A percentile compares a stretch with the other conserved stretches of the same genome.
Conservation (phyloP, 1,140 invertebrate genomes). For the Apis mellifera region DNA sequence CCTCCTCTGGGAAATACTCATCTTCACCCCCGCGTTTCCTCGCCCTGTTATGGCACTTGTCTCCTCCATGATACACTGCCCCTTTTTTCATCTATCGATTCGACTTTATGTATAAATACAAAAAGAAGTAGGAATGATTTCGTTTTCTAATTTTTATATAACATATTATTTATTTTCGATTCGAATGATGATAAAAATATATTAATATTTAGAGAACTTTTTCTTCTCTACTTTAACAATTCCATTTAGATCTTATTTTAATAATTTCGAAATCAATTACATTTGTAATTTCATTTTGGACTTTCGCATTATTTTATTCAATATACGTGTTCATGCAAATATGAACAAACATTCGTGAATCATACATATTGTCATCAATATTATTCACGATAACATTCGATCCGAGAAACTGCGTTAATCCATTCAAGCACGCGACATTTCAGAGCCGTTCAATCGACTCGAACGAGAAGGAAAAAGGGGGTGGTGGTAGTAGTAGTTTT, state of each 20-base stretch:
- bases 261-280: background rate
- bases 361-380: background rate
- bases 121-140: background rate
- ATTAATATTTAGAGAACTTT: too few species aligned
- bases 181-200: too few species aligned
- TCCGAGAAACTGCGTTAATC: background rate
- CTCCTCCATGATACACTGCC: slow-evolving; percentile 31
- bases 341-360: too few species aligned
- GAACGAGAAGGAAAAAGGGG: background rate
- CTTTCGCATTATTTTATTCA: too few species aligned
- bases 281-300: background rate
- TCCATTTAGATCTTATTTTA: background rate
- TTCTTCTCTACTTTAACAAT: background rate
- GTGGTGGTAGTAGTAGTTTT: slow-evolving; percentile 39
- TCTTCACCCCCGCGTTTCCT: slow-evolving; percentile 46
- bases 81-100: slow-evolving; percentile 10
- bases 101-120: background rate
- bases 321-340: too few species aligned
- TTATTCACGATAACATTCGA: slow-evolving; percentile 3
- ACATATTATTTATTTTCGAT: too few species aligned
- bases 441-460: slow-evolving; percentile 44
- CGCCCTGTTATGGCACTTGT: slow-evolving; percentile 26
- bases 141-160: too few species aligned
- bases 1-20: slow-evolving; percentile 74
- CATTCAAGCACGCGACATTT: background rate